A percentile compares a stretch with the other conserved stretches of the same genome.
Evolutionary conservation across 2,113 vertebrate genomes (phyloP).

Genomic region (Catharus minimus): DNA sequence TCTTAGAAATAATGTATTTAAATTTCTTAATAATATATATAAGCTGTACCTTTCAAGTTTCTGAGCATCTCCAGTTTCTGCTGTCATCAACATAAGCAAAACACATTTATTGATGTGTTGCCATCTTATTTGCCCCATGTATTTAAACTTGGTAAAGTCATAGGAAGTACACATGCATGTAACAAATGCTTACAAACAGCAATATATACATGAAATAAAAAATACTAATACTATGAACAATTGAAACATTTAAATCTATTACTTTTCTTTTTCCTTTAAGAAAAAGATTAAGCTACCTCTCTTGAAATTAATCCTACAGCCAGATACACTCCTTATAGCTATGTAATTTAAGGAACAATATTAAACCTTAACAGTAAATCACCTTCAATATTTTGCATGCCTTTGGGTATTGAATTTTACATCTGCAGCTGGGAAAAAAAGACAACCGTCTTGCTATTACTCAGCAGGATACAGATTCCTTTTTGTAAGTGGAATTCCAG

Average conservation of each 20-base stretch:
- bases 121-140: not conserved
- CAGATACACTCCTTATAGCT: not conserved
- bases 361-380: slow-evolving; percentile 44
- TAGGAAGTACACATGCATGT: not conserved
- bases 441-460: slow-evolving; percentile 51
- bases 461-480: slow-evolving; percentile 70
- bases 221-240: not conserved
- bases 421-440: slow-evolving; percentile 36
- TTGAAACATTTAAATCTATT: not conserved
- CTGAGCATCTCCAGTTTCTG: not conserved
- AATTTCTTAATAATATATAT: not conserved
- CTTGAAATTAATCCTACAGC: slow-evolving; percentile 14
- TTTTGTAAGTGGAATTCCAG: slow-evolving; percentile 73
- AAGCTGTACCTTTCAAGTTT: not conserved
- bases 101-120: not conserved
- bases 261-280: not conserved
- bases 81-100: not conserved
- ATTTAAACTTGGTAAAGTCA: not conserved
- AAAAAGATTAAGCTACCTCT: not conserved
- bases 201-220: slow-evolving; percentile 9
- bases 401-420: slow-evolving; percentile 57
- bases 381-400: slow-evolving; percentile 38
- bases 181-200: not conserved
- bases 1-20: not conserved
- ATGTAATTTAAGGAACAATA: slow-evolving; percentile 16